Evolutionary conservation across 1,140 invertebrate genomes (phyloP), one percentile per base, ranked within the genome.

Genomic region (Hycleus cichorii): DNA sequence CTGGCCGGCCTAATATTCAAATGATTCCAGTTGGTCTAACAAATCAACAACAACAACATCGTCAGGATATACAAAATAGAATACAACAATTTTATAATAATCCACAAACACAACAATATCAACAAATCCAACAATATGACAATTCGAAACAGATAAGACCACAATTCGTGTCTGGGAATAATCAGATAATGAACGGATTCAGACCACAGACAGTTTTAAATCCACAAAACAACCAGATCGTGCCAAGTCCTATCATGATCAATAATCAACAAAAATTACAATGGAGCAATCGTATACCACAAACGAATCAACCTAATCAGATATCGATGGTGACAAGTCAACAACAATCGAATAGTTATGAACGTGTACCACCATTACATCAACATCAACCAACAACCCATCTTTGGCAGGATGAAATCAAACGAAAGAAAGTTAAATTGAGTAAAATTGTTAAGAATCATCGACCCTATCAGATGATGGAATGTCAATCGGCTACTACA

Each of bases 301-400:
- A 48, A 6, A 49, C 8, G 5, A 56, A 62, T 40, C 63, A 65
- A 26, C 61, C 63, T 26, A 48, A 53, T 5, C 26, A 27, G 42
- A 26, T 32, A 11, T 32, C 46, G 2, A 25, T 32, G 32, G 39
- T 57, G 57, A 49, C 63, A 64, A 53, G 59, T 59, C 62, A 66
- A 32, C 69, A 70, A 49, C 65, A 67, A 24, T 64, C 62, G 4
- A 67, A 65, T 38, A 51, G 77, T 66, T 85, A 83, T 63, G 82
- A 87, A 56, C 79, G 86, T 51, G 86, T 88, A 3, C 85, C 86
- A 12, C 85, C 86, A 0, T 11, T 42, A 46, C 85, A 87, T 64
- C 86, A 86, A 62, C 84, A 86, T 66, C 78, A 78, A 67, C 77
- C 84, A 69, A 76, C 77, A 45, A 71, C 80, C 60, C 69, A 81